Evolutionary conservation across 2,888 invertebrate species (phyloP).

Genomic region (Calameuta filiformis): DNA sequence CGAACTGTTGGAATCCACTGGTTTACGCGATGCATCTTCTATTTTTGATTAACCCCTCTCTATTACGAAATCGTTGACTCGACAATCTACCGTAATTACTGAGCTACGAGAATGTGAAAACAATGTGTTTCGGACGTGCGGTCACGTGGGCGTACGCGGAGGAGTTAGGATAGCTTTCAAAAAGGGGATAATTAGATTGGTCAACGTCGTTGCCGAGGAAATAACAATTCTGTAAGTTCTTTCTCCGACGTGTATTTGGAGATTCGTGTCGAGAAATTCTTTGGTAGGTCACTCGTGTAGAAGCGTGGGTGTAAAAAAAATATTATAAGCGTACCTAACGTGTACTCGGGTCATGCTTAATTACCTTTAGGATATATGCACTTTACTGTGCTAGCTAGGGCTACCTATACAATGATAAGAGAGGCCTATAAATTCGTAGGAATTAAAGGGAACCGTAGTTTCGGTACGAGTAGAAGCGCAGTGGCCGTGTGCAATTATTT

Average conservation of each 20-base stretch:
- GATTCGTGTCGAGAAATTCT: not conserved
- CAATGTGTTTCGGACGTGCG: not conserved
- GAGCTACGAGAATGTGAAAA: not conserved
- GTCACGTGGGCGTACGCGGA: not conserved
- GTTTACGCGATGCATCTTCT: not conserved
- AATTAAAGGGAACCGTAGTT: not conserved
- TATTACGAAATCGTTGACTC: not conserved
- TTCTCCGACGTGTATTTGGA: not conserved
- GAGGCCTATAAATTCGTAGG: not conserved
- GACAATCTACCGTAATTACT: not conserved
- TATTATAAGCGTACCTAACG: not conserved
- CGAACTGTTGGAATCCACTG: not conserved
- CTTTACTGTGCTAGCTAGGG: not conserved
- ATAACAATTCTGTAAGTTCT: not conserved
- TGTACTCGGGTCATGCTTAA: not conserved
- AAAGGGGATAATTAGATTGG: not conserved
- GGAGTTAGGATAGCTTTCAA: not conserved
- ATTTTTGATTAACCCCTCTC: not conserved
- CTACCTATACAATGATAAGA: no score
- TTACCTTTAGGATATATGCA: not conserved
- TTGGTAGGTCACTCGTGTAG: not conserved
- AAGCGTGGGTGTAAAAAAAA: not conserved
- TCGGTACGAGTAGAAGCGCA: slow-evolving; percentile 19
- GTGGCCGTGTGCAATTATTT: slow-evolving; percentile 38
- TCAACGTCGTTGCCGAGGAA: not conserved